Conservation (phyloP, 2,797 vertebrate genomes). For the Alfaro cultratus region DNA sequence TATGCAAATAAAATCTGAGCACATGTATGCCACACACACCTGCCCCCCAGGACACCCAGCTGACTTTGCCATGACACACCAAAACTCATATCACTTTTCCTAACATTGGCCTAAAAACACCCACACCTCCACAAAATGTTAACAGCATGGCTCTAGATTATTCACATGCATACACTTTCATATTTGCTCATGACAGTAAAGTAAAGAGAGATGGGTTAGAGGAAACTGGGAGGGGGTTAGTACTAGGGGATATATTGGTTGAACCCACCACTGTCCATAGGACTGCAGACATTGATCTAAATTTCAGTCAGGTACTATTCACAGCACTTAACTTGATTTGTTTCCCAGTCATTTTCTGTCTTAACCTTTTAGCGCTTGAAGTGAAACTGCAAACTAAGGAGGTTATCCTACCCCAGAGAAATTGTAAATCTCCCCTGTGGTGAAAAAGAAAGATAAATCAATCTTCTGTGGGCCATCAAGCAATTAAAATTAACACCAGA, state of each 20-base stretch:
- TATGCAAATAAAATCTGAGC: conserved; percentile 37
- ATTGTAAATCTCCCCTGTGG: conserved; percentile 42
- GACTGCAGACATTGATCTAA: conserved; percentile 53
- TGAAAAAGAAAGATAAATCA: conserved; percentile 22
- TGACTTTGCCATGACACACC: conserved; percentile 31
- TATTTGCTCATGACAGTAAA: conserved; percentile 21
- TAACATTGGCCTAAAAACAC: conserved; percentile 60
- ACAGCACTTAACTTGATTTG: conserved; percentile 76
- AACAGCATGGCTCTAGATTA: conserved; percentile 45
- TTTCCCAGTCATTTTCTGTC: conserved; percentile 49
- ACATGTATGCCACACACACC: conserved; percentile 28
- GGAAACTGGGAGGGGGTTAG: conserved; percentile 1
- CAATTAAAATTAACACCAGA: conserved; percentile 39
- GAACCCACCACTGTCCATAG: conserved; percentile 14
- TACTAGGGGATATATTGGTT: conserved; percentile 21
- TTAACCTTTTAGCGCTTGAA: conserved; percentile 49
- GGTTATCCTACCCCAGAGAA: conserved; percentile 34
- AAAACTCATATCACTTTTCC: conserved; percentile 49
- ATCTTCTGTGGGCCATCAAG: conserved; percentile 37
- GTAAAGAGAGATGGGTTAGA: conserved; percentile 10
- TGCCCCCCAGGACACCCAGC: conserved; percentile 31
- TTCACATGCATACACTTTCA: conserved; percentile 20
- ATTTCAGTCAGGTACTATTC: conserved; percentile 71
- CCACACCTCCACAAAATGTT: conserved; percentile 47
- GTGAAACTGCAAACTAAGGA: conserved; percentile 64